Evolutionary conservation across 2,888 invertebrate species (phyloP).

Genomic region (Drepana falcataria): DNA sequence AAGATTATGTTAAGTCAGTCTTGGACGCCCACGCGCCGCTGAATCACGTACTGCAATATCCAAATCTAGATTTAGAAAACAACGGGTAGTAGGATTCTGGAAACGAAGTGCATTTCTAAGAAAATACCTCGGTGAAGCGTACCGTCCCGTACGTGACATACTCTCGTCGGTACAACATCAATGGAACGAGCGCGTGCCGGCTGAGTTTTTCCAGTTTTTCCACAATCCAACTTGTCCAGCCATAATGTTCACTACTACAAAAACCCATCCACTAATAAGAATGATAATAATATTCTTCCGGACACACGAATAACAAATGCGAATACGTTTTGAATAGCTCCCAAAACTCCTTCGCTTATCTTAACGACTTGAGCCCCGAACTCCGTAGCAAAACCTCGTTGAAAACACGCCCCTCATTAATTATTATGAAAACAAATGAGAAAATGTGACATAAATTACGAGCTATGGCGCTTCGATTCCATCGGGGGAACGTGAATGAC

Average conservation of each 20-base stretch:
- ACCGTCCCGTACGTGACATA: slow-evolving; percentile 50
- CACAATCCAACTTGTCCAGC: slow-evolving; percentile 22
- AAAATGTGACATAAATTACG: slow-evolving; percentile 57
- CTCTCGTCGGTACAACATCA: slow-evolving; percentile 47
- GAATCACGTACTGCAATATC: slow-evolving; percentile 61
- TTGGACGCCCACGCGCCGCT: slow-evolving; percentile 42
- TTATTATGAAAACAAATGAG: slow-evolving; percentile 41
- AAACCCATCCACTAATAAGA: slow-evolving; percentile 17
- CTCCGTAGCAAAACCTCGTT: slow-evolving; percentile 33
- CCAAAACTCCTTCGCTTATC: slow-evolving; percentile 21
- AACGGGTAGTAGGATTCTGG: slow-evolving; percentile 45
- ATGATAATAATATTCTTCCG: slow-evolving; percentile 27
- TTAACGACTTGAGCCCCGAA: slow-evolving; percentile 25
- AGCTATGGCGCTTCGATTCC: slow-evolving; percentile 32
- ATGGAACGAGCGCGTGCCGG: slow-evolving; percentile 41
- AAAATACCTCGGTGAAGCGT: slow-evolving; percentile 40
- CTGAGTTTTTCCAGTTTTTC: slow-evolving; percentile 47
- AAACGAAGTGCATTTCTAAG: slow-evolving; percentile 58
- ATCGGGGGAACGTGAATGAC: slow-evolving; percentile 45
- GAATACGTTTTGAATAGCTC: slow-evolving; percentile 18
- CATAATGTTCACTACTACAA: slow-evolving; percentile 17
- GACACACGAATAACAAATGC: slow-evolving; percentile 21
- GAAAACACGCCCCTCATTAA: slow-evolving; percentile 26
- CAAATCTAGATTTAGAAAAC: slow-evolving; percentile 61
- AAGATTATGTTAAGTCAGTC: slow-evolving; percentile 30